Base-by-base conservation (phyloP, 2,888 invertebrate genomes). In the Phania funesta region DNA sequence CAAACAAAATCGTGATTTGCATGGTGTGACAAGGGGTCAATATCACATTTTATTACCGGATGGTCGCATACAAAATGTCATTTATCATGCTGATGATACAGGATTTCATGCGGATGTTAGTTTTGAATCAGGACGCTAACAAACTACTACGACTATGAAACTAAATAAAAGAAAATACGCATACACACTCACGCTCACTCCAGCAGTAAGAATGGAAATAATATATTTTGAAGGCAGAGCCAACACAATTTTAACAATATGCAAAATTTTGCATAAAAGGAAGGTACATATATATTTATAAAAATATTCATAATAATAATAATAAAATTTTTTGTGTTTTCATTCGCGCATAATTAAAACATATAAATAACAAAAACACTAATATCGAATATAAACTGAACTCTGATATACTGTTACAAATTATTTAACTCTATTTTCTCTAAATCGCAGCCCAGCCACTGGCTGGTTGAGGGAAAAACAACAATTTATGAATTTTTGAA, bases 11-110 rank as follows among this genome's bases (percentile, higher is more conserved):
- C 92, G 93, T 85, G 92, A 93, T 85, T 93, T 94, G 84, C 93
- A 93, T 80, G 95, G 94, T 11, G 93, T 94, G 83, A 93, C 92
- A 54, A 93, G 93, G 85, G 96, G 96, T 13, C 93, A 93, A 82
- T 96, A 96, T 91, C 95, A 95, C 86, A 95, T 96, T 3, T 91
- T 94, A 9, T 91, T 96, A 48, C 96, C 96, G 1, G 96, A 96
- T 90, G 96, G 96, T 32, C 92, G 96, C 84, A 91, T 95, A 87
- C 96, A 96, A 91, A 94, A 94, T 85, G 96, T 96, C 60, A 92
- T 93, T 82, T 96, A 96, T 90, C 94, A 93, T 85, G 96, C 95
- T 0, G 96, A 96, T 73, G 93, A 94, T 56, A 92, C 92, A 60
- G 96, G 96, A 7, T 96, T 94, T 90, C 95, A 95, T 87, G 96